phyloP scores from a whole-genome alignment of 2,113 vertebrate genomes.

The Casuarius casuarius region DNA sequence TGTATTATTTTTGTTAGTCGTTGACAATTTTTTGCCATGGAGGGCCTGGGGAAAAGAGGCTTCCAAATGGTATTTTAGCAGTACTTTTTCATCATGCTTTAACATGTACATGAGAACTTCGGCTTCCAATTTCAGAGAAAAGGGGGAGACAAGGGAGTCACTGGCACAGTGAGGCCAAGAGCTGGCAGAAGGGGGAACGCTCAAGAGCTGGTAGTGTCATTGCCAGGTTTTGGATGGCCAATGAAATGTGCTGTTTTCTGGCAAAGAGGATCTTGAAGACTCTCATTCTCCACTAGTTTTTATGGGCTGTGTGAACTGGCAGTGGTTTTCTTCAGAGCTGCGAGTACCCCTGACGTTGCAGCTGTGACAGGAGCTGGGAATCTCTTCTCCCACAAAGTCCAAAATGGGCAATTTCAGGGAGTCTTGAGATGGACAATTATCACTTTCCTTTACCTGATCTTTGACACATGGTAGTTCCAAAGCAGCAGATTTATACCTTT shows the following conservation, averaged over 20 bases:
- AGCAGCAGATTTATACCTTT: background rate
- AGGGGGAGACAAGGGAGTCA: background rate
- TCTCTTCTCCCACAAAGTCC: background rate
- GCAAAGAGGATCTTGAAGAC: background rate
- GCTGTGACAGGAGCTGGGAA: background rate
- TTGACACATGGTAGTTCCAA: background rate
- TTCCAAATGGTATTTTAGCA: background rate
- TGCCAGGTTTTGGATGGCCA: background rate
- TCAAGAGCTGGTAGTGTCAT: fast-evolving
- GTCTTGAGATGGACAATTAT: background rate
- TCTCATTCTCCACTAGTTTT: background rate
- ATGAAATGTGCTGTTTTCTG: background rate
- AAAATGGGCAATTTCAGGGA: background rate
- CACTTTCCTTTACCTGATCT: background rate
- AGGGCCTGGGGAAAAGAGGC: background rate
- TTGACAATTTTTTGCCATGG: background rate
- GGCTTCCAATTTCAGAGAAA: background rate
- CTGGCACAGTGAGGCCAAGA: background rate
- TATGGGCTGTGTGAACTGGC: background rate
- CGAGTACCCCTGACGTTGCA: background rate
- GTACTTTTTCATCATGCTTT: background rate
- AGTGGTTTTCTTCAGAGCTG: background rate
- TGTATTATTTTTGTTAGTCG: background rate
- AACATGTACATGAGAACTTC: background rate
- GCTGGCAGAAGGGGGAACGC: background rate